A percentile compares a stretch with the other conserved stretches of the same genome.
These are phyloP conservation scores for Lepidocyrtinus sp. DNA, from an alignment of 2,888 invertebrate species.

Conservation along the genomic window DNA sequence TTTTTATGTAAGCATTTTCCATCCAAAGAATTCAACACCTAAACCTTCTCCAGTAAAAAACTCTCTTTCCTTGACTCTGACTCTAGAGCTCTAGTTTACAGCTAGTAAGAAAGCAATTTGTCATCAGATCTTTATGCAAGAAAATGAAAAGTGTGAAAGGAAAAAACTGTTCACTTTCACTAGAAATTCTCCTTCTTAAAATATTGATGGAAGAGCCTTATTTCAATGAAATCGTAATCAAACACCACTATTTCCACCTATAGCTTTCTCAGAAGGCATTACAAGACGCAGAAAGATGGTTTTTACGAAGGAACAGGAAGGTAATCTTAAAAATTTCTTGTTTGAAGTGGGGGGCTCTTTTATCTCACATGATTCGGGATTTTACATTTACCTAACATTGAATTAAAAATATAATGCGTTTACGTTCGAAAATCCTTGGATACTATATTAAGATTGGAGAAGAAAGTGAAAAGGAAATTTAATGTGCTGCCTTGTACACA, in stretches of 20 bases:
- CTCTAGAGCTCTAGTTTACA: slow-evolving; percentile 6
- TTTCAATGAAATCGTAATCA: slow-evolving; percentile 44
- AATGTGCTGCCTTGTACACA: background rate
- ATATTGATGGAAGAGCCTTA: slow-evolving; percentile 31
- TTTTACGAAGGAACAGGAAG: background rate
- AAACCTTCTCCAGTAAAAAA: background rate
- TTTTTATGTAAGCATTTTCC: background rate
- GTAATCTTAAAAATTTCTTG: too few relatives aligned
- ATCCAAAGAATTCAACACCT: background rate
- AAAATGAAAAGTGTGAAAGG: background rate
- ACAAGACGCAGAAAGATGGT: background rate
- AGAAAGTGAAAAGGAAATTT: background rate
- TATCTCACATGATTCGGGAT: background rate
- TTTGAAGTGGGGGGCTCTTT: too few relatives aligned
- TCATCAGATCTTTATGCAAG: background rate
- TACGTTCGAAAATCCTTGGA: background rate
- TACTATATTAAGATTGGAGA: background rate
- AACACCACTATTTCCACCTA: slow-evolving; percentile 27
- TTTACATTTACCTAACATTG: background rate
- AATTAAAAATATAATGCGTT: background rate
- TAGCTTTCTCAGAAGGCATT: background rate
- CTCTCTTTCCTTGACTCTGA: background rate
- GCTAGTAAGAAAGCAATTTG: slow-evolving; percentile 33
- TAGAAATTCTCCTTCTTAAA: background rate
- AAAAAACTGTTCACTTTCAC: background rate